Evolutionary conservation across 2,888 invertebrate genomes (phyloP), one percentile per base, ranked within the genome.

Genomic region (Serrognathus titanus): DNA sequence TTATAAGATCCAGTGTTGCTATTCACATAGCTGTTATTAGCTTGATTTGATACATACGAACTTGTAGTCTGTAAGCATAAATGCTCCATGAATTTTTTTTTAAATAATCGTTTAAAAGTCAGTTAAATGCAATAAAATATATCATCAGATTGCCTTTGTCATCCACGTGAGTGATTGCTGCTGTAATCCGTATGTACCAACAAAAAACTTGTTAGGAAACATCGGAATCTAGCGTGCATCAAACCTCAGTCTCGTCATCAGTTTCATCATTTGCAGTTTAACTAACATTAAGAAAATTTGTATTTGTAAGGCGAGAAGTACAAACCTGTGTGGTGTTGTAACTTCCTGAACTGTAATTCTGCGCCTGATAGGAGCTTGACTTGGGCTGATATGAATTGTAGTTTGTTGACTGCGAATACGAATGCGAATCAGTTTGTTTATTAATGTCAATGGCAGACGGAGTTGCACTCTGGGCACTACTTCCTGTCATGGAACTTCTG

Each of bases 361-460:
- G 67, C 12, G 73, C 51, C 52, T 70, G 74, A 58, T 75, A 75
- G 11, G 70, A 67, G 53, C 69, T 73, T 8, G 69, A 63, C 63
- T 77, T 77, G 5, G 72, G 65, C 59, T 75, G 77, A 61, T 76
- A 77, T 20, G 77, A 71, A 63, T 72, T 77, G 64, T 75, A 78
- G 5, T 72, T 76, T 1, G 79, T 73, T 56, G 77, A 66, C 64
- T 81, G 81, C 57, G 80, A 78, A 48, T 79, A 79, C 16, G 75
- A 68, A 60, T 73, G 74, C 43, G 66, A 63, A 71, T 81, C 71
- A 69, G 76, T 46, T 72, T 70, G 71, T 61, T 74, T 74, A 55
- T 64, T 69, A 51, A 74, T 57, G n/a, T 75, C 75, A 51, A 75
- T 60, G 54, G 66, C 56, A 60, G 63, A 71, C 65, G 66, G 66